Conservation (phyloP, 2,113 vertebrate species). For the Kryptolebias marmoratus region DNA sequence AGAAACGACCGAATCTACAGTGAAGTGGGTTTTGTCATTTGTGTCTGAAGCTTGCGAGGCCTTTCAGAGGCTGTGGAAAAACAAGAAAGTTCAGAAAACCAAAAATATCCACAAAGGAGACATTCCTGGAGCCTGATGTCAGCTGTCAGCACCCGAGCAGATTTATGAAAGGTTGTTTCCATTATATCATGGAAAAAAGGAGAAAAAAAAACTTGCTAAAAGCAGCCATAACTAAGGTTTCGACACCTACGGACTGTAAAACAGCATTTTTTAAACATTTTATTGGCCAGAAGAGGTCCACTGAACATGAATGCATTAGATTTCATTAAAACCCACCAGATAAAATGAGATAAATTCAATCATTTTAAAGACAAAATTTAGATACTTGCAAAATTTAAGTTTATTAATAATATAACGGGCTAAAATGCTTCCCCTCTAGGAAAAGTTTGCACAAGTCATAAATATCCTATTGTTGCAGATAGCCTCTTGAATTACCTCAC, state of each 20-base stretch:
- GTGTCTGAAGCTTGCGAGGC: neutral
- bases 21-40: neutral
- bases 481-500: too few species aligned
- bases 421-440: too few species aligned
- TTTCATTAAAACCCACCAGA: too few species aligned
- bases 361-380: too few species aligned
- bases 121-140: slow-evolving; percentile 36
- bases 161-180: neutral
- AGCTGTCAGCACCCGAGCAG: slow-evolving; percentile 9
- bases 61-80: slow-evolving; percentile 9
- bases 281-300: neutral
- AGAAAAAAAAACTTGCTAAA: neutral
- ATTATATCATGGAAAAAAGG: neutral
- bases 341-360: too few species aligned
- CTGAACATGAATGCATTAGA: neutral
- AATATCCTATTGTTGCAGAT: too few species aligned
- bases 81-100: slow-evolving; percentile 35
- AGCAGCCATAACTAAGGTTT: neutral
- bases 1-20: neutral
- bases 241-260: neutral
- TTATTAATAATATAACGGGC: too few species aligned
- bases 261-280: neutral
- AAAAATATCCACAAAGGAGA: slow-evolving; percentile 1
- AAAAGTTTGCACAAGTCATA: too few species aligned
- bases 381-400: too few species aligned